Evolutionary conservation across 1,140 invertebrate species (phyloP).

Genomic region (Drosophila navojoa): DNA sequence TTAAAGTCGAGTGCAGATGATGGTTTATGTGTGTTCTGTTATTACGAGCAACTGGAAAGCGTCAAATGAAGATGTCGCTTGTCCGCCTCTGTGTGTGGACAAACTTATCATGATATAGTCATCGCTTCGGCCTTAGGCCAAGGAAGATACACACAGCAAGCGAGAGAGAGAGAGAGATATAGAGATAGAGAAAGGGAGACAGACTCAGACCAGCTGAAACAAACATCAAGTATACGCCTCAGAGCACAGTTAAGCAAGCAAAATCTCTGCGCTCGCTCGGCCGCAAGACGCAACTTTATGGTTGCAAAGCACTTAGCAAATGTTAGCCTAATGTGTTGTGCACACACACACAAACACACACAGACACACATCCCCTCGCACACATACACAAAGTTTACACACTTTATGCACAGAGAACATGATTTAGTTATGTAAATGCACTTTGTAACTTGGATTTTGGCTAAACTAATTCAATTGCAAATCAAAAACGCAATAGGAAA

Average conservation of each 20-base stretch:
- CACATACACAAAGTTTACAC: conserved; percentile 1
- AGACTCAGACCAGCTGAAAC: conserved; percentile 32
- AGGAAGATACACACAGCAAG: neutral
- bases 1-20: conserved; percentile 67
- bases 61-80: conserved; percentile 63
- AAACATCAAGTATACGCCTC: conserved; percentile 72
- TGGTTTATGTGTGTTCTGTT: conserved; percentile 39
- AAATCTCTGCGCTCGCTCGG: neutral
- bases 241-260: conserved; percentile 14
- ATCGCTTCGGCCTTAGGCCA: conserved; percentile 3
- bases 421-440: conserved; percentile 53
- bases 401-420: conserved; percentile 3
- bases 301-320: conserved; percentile 38
- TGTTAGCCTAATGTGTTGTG: conserved; percentile 64
- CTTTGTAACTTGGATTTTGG: conserved; percentile 60
- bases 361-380: neutral
- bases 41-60: neutral
- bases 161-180: neutral
- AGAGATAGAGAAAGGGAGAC: neutral
- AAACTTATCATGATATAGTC: conserved; percentile 35
- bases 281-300: conserved; percentile 35
- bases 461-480: conserved; percentile 61
- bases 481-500: conserved; percentile 40
- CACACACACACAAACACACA: conserved; percentile 20
- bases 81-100: conserved; percentile 13